phyloP scores from a whole-genome alignment of 2,888 invertebrate genomes.

The Xanthia icteritia region DNA sequence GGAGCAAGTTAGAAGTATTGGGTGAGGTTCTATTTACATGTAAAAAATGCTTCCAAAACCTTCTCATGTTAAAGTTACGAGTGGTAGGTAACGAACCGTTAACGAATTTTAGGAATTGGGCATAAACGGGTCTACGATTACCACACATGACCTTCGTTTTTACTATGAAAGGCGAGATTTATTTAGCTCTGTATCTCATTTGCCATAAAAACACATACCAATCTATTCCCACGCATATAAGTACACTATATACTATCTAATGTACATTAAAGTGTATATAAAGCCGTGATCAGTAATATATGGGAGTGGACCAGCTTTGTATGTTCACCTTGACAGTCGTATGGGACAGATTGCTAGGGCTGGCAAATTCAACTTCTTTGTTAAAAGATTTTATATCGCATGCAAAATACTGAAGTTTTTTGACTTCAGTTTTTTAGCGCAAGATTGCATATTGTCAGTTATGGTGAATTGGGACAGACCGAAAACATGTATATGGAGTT shows the following conservation, averaged over 20 bases:
- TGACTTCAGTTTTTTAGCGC: neutral
- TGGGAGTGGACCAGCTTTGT: conserved; percentile 57
- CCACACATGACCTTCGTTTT: neutral
- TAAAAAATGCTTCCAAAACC: neutral
- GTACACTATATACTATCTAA: neutral
- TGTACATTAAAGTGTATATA: conserved; percentile 5
- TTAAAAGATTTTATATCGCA: neutral
- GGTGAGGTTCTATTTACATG: too few relatives aligned
- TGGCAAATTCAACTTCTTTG: conserved; percentile 6
- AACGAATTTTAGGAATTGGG: neutral
- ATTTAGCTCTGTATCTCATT: neutral
- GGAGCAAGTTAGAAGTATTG: neutral
- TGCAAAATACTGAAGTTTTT: neutral
- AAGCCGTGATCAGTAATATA: conserved; percentile 29
- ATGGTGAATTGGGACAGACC: conserved; percentile 23
- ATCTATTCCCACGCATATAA: neutral
- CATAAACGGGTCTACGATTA: neutral
- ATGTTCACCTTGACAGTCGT: conserved; percentile 52
- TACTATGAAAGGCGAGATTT: neutral
- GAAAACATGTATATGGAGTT: neutral
- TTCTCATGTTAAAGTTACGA: neutral
- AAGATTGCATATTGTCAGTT: neutral
- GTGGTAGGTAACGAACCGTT: neutral
- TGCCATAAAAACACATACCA: neutral
- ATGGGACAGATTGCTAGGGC: conserved; percentile 34